These are phyloP conservation scores for Eptesicus fuscus DNA, from an alignment of 2,113 vertebrate species.

Conservation along the genomic window DNA sequence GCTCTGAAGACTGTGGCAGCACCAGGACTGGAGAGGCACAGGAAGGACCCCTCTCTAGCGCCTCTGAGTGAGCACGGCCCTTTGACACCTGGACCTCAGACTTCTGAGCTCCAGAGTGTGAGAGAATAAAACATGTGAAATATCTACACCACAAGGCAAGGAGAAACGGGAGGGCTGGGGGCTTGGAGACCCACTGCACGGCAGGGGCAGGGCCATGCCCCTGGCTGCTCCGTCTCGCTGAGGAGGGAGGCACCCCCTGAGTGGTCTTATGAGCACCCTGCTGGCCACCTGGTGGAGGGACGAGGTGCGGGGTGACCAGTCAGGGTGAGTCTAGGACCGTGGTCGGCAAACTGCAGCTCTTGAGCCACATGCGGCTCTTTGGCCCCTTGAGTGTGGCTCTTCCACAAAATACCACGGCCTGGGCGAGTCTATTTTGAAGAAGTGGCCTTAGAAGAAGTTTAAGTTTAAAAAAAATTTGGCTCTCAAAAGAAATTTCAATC, in stretches of 20 bases:
- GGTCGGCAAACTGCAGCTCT: too few relatives aligned
- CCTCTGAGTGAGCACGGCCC: neutral
- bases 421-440: too few relatives aligned
- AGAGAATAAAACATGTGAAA: neutral
- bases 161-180: neutral
- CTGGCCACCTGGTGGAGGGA: neutral
- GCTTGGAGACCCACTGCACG: rapidly evolving
- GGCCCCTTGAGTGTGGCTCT: too few relatives aligned
- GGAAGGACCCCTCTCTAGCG: neutral
- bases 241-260: neutral
- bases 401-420: too few relatives aligned
- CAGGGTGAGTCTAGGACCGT: neutral
- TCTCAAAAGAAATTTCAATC: too few relatives aligned
- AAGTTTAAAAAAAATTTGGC: too few relatives aligned
- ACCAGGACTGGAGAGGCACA: neutral
- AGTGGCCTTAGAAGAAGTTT: too few relatives aligned
- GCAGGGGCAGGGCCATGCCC: neutral
- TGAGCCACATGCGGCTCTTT: too few relatives aligned
- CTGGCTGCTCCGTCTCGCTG: neutral
- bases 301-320: neutral
- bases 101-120: neutral
- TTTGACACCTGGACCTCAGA: neutral
- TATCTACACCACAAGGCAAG: neutral
- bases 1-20: neutral
- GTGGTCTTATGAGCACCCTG: too few relatives aligned